A percentile compares a stretch with the other conserved stretches of the same genome.
phyloP scores from a whole-genome alignment of 1,140 invertebrate species.

The Olivierus martensii region DNA sequence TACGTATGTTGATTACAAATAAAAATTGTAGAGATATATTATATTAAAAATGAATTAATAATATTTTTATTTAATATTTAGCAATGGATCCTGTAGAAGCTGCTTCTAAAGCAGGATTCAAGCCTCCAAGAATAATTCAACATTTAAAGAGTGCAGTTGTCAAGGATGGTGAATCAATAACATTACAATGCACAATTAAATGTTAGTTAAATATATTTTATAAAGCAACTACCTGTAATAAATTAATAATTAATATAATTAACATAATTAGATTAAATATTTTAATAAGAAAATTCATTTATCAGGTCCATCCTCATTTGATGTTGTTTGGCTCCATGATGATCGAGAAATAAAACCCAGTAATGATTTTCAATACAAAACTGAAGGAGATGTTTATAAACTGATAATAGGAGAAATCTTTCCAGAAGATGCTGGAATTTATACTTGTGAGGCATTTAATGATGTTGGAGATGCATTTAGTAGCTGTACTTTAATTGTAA shows the following conservation, averaged over 20 bases:
- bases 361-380: conserved; percentile 89
- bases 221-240: too few relatives aligned
- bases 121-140: conserved; percentile 19
- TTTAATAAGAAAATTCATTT: too few relatives aligned
- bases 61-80: conserved; percentile 23
- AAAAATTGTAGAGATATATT: background rate
- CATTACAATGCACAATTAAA: conserved; percentile 19
- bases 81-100: conserved; percentile 54
- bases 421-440: conserved; percentile 71
- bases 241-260: too few relatives aligned
- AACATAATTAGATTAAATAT: too few relatives aligned
- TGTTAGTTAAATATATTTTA: conserved; percentile 9
- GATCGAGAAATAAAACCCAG: conserved; percentile 92
- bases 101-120: conserved; percentile 39
- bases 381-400: conserved; percentile 73
- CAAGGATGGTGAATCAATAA: conserved; percentile 22
- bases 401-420: conserved; percentile 78
- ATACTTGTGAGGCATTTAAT: conserved; percentile 88
- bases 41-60: background rate
- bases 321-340: conserved; percentile 68
- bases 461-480: conserved; percentile 66
- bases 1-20: conserved; percentile 25
- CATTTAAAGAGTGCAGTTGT: conserved; percentile 17
- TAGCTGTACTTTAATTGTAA: conserved; percentile 73
- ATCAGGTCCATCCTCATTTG: conserved; percentile 16